Evolutionary conservation across 1,140 invertebrate genomes (phyloP).

Genomic region (Pentalonia nigronervosa): DNA sequence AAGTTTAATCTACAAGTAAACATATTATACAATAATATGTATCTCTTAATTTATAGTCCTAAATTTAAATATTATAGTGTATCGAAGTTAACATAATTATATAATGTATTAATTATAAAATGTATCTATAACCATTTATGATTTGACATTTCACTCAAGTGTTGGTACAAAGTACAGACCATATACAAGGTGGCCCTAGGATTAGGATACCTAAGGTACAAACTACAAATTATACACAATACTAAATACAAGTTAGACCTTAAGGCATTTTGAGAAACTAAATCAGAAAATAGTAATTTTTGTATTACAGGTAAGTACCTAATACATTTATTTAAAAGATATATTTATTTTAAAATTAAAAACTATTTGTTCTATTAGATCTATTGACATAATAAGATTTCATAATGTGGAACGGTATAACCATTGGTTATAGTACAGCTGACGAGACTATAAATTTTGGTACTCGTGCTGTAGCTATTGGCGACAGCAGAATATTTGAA

Average conservation of each 20-base stretch:
- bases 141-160: neutral
- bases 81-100: no score
- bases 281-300: neutral
- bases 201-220: neutral
- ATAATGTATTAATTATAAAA: no score
- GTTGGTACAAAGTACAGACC: no score
- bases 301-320: neutral
- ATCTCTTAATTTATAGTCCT: no score
- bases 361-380: neutral
- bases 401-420: slow-evolving; percentile 63
- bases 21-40: no score
- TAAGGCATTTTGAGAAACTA: neutral
- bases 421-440: slow-evolving; percentile 64
- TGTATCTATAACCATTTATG: no score
- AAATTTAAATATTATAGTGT: no score
- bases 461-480: slow-evolving; percentile 63
- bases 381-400: neutral
- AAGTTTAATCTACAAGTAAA: no score
- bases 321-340: neutral
- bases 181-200: neutral
- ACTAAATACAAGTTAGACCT: neutral
- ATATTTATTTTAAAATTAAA: neutral
- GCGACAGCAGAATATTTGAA: slow-evolving; percentile 64
- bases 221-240: neutral
- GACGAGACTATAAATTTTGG: slow-evolving; percentile 67